Base-by-base conservation (phyloP, 2,888 invertebrate genomes). In the Plebejus melissa region DNA sequence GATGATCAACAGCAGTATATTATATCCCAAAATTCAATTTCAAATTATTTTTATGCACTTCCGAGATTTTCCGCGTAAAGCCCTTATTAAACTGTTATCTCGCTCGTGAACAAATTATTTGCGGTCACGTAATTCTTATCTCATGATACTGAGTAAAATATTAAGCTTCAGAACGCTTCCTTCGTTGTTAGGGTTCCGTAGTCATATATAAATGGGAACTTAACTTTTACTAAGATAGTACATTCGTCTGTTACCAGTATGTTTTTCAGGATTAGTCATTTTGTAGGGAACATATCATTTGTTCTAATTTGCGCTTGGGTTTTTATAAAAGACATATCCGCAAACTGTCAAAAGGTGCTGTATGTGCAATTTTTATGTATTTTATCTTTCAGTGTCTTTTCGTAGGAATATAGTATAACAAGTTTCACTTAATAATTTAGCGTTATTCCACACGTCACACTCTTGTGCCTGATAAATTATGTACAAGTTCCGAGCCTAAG, bases 41-140 rank as follows among this genome's bases (percentile, higher is more conserved):
- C 4, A 65, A 65, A 32, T 32, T 65, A 65, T 65, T 6, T 60
- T 65, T 11, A 32, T 32, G 32, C 65, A 65, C 28, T 13, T 32
- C 28, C 32, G 32, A 32, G 4, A 28, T 13, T 65, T 65, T 36
- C 32, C 32, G 13, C 32, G 28, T 5, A 36, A 65, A 65, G 65
- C 32, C 5, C 32, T 36, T 13, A 65, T 36, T 65, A 65, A 65
- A 65, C 65, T 5, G 65, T 65, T 65, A 65, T 65, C 65, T 65
- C 65, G 60, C 60, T 13, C 32, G 65, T 28, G 60, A 65, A 13
- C 65, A 13, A 36, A 65, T 36, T 65, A 65, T 65, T 65, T 65
- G 32, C 65, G 65, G 65, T 65, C 65, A 65, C 65, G 65, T 65
- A 65, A 32, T 32, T 65, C 65, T 65, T 65, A 65, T 65, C 65